These are phyloP conservation scores for Acrobasis repandana DNA, from an alignment of 2,888 invertebrate genomes.

Conservation along the genomic window DNA sequence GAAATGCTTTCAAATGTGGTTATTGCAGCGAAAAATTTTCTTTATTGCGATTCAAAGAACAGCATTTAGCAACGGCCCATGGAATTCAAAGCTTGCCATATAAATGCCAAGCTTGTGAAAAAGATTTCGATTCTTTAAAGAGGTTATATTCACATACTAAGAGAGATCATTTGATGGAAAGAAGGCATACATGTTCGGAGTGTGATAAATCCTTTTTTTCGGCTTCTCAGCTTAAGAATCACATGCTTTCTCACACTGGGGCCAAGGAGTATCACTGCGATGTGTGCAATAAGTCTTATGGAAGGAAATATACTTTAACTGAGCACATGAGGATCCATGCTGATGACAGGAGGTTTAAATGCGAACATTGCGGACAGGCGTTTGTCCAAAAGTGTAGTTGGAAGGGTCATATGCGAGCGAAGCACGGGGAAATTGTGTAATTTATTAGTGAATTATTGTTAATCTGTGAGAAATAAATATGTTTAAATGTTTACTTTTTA, in stretches of 20 bases:
- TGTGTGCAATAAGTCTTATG: constrained; percentile 51
- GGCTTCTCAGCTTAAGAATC: constrained; percentile 38
- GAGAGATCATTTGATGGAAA: constrained; percentile 58
- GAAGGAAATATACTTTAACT: constrained; percentile 36
- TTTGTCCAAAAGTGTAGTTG: constrained; percentile 40
- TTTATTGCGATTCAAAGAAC: constrained; percentile 50
- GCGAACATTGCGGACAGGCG: constrained; percentile 33
- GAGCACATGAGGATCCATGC: constrained; percentile 48
- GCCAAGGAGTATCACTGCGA: constrained; percentile 55
- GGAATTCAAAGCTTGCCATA: constrained; percentile 40
- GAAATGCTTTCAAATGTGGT: constrained; percentile 51
- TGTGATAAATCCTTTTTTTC: constrained; percentile 62
- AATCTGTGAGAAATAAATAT: no score
- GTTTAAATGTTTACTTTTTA: no score
- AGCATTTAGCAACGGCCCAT: constrained; percentile 53
- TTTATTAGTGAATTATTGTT: no score
- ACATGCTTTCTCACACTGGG: constrained; percentile 57
- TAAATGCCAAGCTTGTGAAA: constrained; percentile 52
- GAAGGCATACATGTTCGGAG: constrained; percentile 55
- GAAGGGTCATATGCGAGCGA: constrained; percentile 35
- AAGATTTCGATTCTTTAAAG: constrained; percentile 39
- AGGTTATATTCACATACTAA: constrained; percentile 46
- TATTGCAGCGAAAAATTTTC: constrained; percentile 59
- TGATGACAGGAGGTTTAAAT: constrained; percentile 39
- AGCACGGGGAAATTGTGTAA: constrained; percentile 28